Evolutionary conservation across 2,888 invertebrate genomes (phyloP), one percentile per base, ranked within the genome.

Genomic region (Mimas tiliae): DNA sequence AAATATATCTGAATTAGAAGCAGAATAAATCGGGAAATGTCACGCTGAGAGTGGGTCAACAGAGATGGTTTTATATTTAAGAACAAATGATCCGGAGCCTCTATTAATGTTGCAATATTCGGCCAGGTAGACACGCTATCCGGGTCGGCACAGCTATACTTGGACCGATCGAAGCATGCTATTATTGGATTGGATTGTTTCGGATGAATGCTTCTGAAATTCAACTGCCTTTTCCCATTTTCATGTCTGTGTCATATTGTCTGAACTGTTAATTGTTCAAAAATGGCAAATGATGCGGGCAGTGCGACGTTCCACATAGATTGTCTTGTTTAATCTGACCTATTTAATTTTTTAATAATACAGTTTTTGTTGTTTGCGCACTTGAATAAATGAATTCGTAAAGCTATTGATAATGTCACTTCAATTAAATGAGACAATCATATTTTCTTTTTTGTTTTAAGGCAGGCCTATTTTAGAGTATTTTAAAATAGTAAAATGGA

Each of bases 101-200:
- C 85, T 89, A 92, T 93, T 93, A 92, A 90, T 83, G 80, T 87
- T 90, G 87, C 88, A 92, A 76, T 76, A 77, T 80, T 78, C 74
- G 79, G 80, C 74, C 87, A 88, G 87, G 86, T 85, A 83, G 86
- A 80, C 80, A 73, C 68, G 75, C 76, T 80, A 87, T 86, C 86
- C 84, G 81, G 90, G 89, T 87, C 88, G 85, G 79, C 81, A 85
- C 78, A 81, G 84, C 81, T 93, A 92, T 87, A 91, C 86, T 88
- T 81, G 87, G 89, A 86, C 73, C 88, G 88, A 90, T 93, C 90
- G 90, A 90, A 91, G 79, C 84, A 74, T 73, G 82, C 91, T 92
- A 92, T 92, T 91, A 87, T 89, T 89, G 90, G 88, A 82, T 82
- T 82, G 85, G 83, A 84, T 84, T 84, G 86, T 85, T 87, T 82